These are phyloP conservation scores for Argyresthia goedartella DNA, from an alignment of 2,888 invertebrate species.

Conservation along the genomic window DNA sequence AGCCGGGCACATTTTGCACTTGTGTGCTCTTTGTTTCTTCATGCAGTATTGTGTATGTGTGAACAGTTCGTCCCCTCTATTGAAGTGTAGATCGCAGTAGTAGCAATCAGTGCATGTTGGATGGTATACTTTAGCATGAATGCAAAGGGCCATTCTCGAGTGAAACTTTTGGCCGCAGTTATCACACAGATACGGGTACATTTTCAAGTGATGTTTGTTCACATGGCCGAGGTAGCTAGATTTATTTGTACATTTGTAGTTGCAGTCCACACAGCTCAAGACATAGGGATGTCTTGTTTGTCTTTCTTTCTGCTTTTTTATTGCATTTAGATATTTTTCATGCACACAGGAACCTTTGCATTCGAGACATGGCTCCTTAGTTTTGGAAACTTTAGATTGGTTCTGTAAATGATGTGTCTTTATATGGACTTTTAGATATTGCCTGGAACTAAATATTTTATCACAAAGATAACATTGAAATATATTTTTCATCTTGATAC, in stretches of 20 bases:
- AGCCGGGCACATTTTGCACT: not conserved
- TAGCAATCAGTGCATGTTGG: not conserved
- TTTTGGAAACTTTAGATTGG: not conserved
- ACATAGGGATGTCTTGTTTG: not conserved
- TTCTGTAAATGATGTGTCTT: not conserved
- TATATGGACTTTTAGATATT: not conserved
- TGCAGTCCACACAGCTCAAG: not conserved
- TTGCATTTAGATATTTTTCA: conserved; percentile 28
- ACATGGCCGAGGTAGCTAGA: not conserved
- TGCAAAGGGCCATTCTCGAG: not conserved
- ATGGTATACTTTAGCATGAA: not conserved
- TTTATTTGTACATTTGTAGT: not conserved
- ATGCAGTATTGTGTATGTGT: not conserved
- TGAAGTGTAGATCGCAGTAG: not conserved
- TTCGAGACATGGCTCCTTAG: conserved; percentile 28
- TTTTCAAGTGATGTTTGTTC: not conserved
- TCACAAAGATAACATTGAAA: not conserved
- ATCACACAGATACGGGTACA: not conserved
- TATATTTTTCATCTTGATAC: not conserved
- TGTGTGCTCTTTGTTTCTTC: not conserved
- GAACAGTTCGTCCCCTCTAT: not conserved
- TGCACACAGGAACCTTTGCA: conserved; percentile 30
- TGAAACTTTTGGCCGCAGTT: not conserved
- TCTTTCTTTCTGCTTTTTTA: not conserved
- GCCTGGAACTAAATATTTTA: not conserved